A percentile compares a stretch with the other conserved stretches of the same genome.
Conservation (phyloP, 2,113 vertebrate genomes). For the Megaceryle torquata region DNA sequence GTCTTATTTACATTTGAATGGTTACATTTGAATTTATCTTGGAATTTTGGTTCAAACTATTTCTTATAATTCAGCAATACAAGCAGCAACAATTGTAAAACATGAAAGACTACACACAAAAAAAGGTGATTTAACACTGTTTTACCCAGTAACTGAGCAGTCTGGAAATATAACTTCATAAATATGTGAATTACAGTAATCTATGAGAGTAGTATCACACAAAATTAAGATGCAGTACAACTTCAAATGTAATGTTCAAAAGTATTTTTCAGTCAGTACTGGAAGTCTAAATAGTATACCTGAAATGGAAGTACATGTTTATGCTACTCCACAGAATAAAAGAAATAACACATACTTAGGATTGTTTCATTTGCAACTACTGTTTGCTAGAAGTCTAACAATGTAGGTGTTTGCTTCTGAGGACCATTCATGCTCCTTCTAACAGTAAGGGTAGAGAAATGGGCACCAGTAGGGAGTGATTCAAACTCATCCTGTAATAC, state of each 20-base stretch:
- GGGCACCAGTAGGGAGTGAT: rapidly evolving
- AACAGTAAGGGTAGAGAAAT: neutral
- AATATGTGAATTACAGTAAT: neutral
- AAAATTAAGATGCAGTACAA: neutral
- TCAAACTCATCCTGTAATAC: neutral
- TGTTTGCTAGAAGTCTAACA: neutral
- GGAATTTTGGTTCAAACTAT: neutral
- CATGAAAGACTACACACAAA: neutral
- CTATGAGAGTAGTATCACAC: neutral
- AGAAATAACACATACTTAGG: neutral
- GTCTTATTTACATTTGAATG: neutral
- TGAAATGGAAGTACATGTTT: neutral
- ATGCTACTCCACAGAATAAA: neutral
- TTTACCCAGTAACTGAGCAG: neutral
- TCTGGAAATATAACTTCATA: neutral
- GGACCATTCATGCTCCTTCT: neutral
- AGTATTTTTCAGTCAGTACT: neutral
- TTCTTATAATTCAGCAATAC: neutral
- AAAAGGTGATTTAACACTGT: neutral
- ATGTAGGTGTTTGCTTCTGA: neutral
- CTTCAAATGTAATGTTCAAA: neutral
- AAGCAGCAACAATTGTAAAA: neutral
- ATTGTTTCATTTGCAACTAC: neutral
- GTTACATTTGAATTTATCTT: neutral
- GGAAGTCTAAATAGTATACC: neutral